These are phyloP conservation scores for Onychostoma macrolepis DNA, from an alignment of 2,113 vertebrate genomes.

Conservation along the genomic window DNA sequence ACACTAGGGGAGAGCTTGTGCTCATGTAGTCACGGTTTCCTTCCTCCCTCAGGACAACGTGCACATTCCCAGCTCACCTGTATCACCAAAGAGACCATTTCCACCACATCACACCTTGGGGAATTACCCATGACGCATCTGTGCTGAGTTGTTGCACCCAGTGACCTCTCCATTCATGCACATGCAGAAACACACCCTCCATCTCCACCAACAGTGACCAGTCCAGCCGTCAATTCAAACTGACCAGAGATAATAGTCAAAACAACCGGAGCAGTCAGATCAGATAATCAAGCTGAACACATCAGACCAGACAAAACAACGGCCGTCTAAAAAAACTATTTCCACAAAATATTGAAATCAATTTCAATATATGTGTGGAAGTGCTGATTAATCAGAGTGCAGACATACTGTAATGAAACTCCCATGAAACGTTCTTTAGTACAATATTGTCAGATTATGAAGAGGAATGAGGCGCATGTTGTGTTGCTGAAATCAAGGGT, in stretches of 20 bases:
- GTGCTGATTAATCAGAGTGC: background rate
- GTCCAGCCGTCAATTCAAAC: background rate
- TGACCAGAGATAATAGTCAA: background rate
- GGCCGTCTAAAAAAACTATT: background rate
- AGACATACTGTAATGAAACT: background rate
- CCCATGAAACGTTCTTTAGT: background rate
- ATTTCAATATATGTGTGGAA: background rate
- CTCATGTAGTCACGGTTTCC: background rate
- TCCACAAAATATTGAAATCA: background rate
- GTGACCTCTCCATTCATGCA: conserved; percentile 7
- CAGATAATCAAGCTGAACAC: background rate
- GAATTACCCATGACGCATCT: conserved; percentile 22
- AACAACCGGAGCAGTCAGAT: background rate
- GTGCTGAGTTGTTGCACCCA: conserved; percentile 1
- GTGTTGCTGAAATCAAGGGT: background rate
- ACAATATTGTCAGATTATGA: background rate
- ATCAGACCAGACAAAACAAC: background rate
- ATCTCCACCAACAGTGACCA: background rate
- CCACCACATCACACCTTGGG: conserved; percentile 14
- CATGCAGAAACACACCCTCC: background rate
- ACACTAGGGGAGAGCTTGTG: background rate
- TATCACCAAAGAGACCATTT: conserved; percentile 39
- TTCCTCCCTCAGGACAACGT: background rate
- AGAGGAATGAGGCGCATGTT: background rate
- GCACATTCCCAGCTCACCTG: conserved; percentile 9